Evolutionary conservation across 2,797 vertebrate genomes (phyloP).

Genomic region (Chelon labrosus): DNA sequence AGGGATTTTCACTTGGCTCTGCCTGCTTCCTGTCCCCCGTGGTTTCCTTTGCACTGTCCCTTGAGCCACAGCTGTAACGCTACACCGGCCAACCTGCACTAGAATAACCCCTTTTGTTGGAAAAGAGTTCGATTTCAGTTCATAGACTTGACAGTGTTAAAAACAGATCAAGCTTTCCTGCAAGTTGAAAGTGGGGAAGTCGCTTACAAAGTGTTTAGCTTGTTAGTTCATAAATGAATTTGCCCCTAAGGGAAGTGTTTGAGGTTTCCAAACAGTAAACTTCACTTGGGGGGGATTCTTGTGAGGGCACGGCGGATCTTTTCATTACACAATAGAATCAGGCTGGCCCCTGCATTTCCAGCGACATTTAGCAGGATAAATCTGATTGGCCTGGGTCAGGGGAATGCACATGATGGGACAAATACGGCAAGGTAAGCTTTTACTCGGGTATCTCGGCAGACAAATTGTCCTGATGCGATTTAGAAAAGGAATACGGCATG

Average conservation of each 20-base stretch:
- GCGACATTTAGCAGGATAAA: constrained; percentile 63
- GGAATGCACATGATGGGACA: constrained; percentile 72
- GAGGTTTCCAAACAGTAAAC: constrained; percentile 22
- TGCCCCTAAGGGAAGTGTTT: background rate
- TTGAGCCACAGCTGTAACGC: constrained; percentile 45
- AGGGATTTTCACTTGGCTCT: constrained; percentile 84
- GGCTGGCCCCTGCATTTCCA: constrained; percentile 33
- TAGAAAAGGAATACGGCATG: constrained; percentile 71
- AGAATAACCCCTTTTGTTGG: constrained; percentile 47
- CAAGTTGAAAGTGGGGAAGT: background rate
- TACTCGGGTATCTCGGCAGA: constrained; percentile 71
- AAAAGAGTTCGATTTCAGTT: constrained; percentile 63
- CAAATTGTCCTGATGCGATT: constrained; percentile 86
- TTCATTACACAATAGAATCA: constrained; percentile 46
- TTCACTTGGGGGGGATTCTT: constrained; percentile 29
- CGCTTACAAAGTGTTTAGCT: background rate
- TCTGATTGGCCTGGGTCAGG: constrained; percentile 65
- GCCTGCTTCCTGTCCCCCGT: constrained; percentile 72
- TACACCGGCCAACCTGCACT: constrained; percentile 43
- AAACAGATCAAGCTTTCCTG: constrained; percentile 15
- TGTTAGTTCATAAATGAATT: background rate
- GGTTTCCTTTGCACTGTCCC: constrained; percentile 53
- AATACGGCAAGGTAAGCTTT: constrained; percentile 79
- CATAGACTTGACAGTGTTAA: constrained; percentile 16
- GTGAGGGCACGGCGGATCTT: constrained; percentile 22